Base-by-base conservation (phyloP, 2,113 vertebrate species). In the Limanda limanda region DNA sequence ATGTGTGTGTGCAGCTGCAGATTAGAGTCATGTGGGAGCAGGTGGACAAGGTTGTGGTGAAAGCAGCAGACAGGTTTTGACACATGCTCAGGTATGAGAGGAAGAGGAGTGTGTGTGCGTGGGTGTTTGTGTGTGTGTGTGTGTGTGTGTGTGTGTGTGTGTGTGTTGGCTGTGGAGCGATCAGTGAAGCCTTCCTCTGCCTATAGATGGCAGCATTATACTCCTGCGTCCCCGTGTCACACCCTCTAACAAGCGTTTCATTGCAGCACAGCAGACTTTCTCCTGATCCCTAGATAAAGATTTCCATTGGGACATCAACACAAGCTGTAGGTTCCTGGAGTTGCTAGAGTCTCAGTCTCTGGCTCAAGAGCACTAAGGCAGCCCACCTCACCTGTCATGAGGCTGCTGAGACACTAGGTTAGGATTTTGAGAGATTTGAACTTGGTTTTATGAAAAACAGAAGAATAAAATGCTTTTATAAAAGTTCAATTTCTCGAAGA, bases 141-240 rank as follows among this genome's bases (percentile, higher is more conserved):
- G 18, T 20, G 70, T 63, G 45, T 67, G 65, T 51, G 58, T 60
- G 21, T 10, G 15, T 18, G 66, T 42, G 55, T 66, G 68, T 42
- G 11, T 4, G 69, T 51, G 35, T 31, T 31, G 31, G 31, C 31
- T 78, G 54, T 12, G 61, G n/a, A 40, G 31, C 2, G 31, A 60
- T 5, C 68, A 6, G 57, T 61, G 61, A 51, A 37, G 56, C 65
- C 20, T 23, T 2, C 17, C 76, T 58, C 40, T 7, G 45, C 91
- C 92, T 75, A 90, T 86, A 93, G 92, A 92, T 92, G 92, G 92
- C 92, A 92, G 86, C 86, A 85, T 90, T 81, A 88, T 69, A 79
- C 83, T 85, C 27, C 63, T 51, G 15, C 3, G 3, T 55, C 21
- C n/a, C 60, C 14, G 67, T 61, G 71, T 85, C 86, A 79, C 76